phyloP scores from a whole-genome alignment of 2,797 vertebrate genomes.

The Clarias laeviceps region DNA sequence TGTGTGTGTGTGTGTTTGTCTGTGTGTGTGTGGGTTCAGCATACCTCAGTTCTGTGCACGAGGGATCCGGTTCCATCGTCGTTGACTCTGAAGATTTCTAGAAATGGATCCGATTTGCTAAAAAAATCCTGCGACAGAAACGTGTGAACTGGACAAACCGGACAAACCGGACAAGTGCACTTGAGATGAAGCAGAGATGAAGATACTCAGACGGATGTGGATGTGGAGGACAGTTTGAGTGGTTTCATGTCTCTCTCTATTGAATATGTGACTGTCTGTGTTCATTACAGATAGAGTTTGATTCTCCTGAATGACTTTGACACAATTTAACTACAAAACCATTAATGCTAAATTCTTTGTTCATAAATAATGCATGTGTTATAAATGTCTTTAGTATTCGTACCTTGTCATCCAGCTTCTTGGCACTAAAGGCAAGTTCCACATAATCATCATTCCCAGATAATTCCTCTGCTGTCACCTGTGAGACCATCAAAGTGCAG shows the following conservation, averaged over 20 bases:
- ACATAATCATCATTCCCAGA: conserved; percentile 98
- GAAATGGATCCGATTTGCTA: conserved; percentile 98
- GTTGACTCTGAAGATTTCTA: conserved; percentile 97
- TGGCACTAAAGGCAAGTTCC: conserved; percentile 94
- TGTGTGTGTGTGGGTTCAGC: not conserved
- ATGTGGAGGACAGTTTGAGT: not conserved
- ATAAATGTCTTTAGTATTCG: not conserved
- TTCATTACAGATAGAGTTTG: not conserved
- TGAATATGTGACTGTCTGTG: not conserved
- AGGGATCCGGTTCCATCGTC: conserved; percentile 95
- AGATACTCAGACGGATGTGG: not conserved
- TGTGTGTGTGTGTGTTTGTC: not conserved
- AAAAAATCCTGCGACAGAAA: conserved; percentile 90
- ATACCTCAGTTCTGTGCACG: conserved; percentile 96
- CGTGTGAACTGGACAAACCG: not conserved
- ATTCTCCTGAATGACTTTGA: not conserved
- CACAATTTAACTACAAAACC: not conserved
- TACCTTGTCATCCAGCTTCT: conserved; percentile 96
- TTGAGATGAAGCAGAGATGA: not conserved
- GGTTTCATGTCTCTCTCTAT: not conserved
- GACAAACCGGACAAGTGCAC: not conserved
- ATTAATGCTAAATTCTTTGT: not conserved
- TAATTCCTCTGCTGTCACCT: conserved; percentile 79
- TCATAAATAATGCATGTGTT: not conserved
- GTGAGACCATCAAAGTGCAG: conserved; percentile 66